phyloP scores from a whole-genome alignment of 2,888 invertebrate species.

The Chironomus tentans region DNA sequence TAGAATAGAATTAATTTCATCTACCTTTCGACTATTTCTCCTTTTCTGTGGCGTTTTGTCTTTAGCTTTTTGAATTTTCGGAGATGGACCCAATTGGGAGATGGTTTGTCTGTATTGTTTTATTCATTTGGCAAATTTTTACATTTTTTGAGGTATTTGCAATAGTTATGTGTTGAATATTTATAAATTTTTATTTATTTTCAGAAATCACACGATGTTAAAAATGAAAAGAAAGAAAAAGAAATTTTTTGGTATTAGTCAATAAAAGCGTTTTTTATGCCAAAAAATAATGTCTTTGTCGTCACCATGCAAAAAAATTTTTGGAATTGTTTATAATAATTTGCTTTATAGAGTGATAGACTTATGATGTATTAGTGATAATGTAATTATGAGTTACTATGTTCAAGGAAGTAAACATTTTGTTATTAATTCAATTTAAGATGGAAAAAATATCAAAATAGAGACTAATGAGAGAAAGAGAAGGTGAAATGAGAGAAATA shows the following conservation, averaged over 20 bases:
- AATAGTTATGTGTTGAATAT: background rate
- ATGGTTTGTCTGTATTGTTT: slow-evolving; percentile 9
- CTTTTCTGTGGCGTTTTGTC: slow-evolving; percentile 40
- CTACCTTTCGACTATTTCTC: slow-evolving; percentile 40
- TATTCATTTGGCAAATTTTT: background rate
- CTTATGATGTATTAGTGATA: background rate
- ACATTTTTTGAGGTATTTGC: background rate
- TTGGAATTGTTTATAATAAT: too few relatives aligned
- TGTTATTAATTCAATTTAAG: too few relatives aligned
- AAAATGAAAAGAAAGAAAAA: background rate
- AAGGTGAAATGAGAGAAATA: background rate
- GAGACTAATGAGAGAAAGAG: background rate
- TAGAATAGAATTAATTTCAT: too few relatives aligned
- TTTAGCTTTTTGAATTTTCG: slow-evolving; percentile 35
- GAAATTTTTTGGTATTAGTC: background rate
- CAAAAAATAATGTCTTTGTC: background rate
- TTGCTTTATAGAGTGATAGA: background rate
- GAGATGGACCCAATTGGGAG: background rate
- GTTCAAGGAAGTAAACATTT: background rate
- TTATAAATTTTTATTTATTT: background rate
- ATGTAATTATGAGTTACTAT: background rate
- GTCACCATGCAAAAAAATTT: background rate
- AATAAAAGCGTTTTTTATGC: background rate
- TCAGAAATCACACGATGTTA: background rate
- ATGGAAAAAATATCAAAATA: background rate